A percentile compares a stretch with the other conserved stretches of the same genome.
Evolutionary conservation across 2,113 vertebrate genomes (phyloP).

Genomic region (Rhineura floridana): DNA sequence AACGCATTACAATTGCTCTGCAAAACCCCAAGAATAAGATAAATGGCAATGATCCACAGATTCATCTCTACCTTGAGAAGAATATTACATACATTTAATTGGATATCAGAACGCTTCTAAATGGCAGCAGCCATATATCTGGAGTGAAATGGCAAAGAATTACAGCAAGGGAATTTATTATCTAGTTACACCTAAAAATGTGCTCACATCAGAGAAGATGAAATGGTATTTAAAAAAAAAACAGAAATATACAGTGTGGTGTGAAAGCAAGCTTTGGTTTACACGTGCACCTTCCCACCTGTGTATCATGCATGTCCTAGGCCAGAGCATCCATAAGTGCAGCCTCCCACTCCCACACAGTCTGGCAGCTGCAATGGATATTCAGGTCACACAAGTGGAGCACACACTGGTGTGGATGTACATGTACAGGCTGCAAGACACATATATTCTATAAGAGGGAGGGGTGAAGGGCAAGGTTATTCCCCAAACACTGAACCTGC

Average conservation of each 20-base stretch:
- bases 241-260: background rate
- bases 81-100: slow-evolving; percentile 8
- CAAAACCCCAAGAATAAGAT: slow-evolving; percentile 4
- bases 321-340: too few relatives aligned
- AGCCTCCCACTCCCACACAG: background rate
- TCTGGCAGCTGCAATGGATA: background rate
- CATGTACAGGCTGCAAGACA: background rate
- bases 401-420: background rate
- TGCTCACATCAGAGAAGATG: background rate
- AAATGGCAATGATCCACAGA: slow-evolving; percentile 23
- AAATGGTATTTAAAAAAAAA: background rate
- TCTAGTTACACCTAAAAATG: too few relatives aligned
- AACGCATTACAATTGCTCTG: background rate
- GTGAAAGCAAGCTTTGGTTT: background rate
- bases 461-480: too few relatives aligned
- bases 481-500: too few relatives aligned
- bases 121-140: slow-evolving; percentile 28
- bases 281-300: too few relatives aligned
- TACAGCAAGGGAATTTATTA: background rate
- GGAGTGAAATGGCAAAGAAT: slow-evolving; percentile 26
- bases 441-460: background rate
- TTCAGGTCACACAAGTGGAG: background rate
- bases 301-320: background rate
- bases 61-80: slow-evolving; percentile 26
- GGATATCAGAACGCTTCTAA: slow-evolving; percentile 5